These are phyloP conservation scores for Chelmon rostratus DNA, from an alignment of 2,797 vertebrate species.

Conservation along the genomic window DNA sequence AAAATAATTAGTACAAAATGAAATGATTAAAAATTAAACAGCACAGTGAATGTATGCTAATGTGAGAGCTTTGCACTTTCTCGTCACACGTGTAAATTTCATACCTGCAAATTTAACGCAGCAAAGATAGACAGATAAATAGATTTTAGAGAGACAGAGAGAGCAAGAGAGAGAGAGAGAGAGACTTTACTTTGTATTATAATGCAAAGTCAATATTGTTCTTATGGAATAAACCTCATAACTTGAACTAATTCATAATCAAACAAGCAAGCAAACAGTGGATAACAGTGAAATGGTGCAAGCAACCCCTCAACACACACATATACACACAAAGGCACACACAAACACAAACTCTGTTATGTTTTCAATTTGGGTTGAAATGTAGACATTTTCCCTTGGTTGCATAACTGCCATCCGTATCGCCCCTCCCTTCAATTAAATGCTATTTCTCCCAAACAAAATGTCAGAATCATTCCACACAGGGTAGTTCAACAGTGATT, in stretches of 20 bases:
- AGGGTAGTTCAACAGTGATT: slow-evolving; percentile 82
- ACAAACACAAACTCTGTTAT: slow-evolving; percentile 78
- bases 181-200: slow-evolving; percentile 13
- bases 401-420: slow-evolving; percentile 82
- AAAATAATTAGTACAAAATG: slow-evolving; percentile 1
- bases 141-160: not conserved
- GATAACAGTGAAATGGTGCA: slow-evolving; percentile 50
- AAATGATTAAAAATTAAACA: slow-evolving; percentile 15
- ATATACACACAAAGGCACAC: slow-evolving; percentile 38
- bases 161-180: not conserved
- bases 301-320: slow-evolving; percentile 26
- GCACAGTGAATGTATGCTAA: not conserved
- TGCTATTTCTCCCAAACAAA: slow-evolving; percentile 86
- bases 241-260: slow-evolving; percentile 53
- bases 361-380: slow-evolving; percentile 85
- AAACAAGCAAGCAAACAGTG: slow-evolving; percentile 58
- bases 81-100: slow-evolving; percentile 8
- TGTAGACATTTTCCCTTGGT: slow-evolving; percentile 83
- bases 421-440: slow-evolving; percentile 85
- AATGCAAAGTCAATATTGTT: slow-evolving; percentile 42
- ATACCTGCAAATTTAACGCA: slow-evolving; percentile 16
- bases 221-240: slow-evolving; percentile 41
- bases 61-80: not conserved
- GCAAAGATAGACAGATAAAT: not conserved
- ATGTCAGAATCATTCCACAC: slow-evolving; percentile 85